Evolutionary conservation across 2,797 vertebrate genomes (phyloP), one percentile per base, ranked within the genome.

Genomic region (Sardinella longiceps): DNA sequence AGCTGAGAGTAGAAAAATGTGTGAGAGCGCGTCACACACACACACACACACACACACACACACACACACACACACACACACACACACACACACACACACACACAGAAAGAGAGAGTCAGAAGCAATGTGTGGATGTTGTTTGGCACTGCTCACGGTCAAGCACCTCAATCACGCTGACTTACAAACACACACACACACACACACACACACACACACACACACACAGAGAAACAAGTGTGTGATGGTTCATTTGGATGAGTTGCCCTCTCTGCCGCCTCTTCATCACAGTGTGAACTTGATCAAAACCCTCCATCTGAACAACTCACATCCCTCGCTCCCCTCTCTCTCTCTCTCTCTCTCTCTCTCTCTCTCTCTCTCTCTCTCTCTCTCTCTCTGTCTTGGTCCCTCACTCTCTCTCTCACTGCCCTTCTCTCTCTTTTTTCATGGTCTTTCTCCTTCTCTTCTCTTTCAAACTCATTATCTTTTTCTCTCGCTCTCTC

Each of bases 51-150:
- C 23, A 58, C 53, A 58, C 53, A 58, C 58, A 60, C n/a, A 60
- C 58, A 70, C 60, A 66, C 60, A 66, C 60, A 66, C 28, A 33
- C 60, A 66, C 60, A 66, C 60, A 66, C 28, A 33, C 60, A 66
- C 9, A 30, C 60, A 30, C 60, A 63, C 60, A 63, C 60, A 30
- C 25, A 28, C 58, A 60, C 53, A 60, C 0, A 63, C 5, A n/a
- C n/a, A n/a, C n/a, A n/a, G n/a, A n/a, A n/a, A n/a, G n/a, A n/a
- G 4, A 43, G 4, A 43, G 6, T 28, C 25, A 15, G 4, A 70
- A 14, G 25, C n/a, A n/a, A 63, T 56, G 56, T 56, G 56, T n/a
- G 56, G 5, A 58, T n/a, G 23, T 58, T n/a, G 23, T 58, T n/a
- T 58, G 23, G n/a, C 56, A 58, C 56, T n/a, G 56, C 56, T 58